These are phyloP conservation scores for Drosophila neonasuta DNA, from an alignment of 2,888 invertebrate genomes.

Conservation along the genomic window DNA sequence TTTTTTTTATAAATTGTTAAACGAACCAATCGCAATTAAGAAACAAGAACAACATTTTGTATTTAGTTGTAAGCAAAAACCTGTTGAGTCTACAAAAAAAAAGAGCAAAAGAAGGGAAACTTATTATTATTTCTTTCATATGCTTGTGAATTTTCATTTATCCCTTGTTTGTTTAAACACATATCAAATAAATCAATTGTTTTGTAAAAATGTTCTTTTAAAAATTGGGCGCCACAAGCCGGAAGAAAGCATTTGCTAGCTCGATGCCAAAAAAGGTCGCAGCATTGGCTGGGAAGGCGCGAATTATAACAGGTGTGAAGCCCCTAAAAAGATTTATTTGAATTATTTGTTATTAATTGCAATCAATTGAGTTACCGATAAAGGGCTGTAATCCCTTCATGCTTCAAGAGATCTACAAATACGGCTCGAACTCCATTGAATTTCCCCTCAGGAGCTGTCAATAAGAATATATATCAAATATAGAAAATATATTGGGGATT, in stretches of 20 bases:
- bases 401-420: slow-evolving; percentile 90
- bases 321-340: slow-evolving; percentile 83
- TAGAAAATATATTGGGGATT: background rate
- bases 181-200: slow-evolving; percentile 12
- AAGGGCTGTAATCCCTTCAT: slow-evolving; percentile 93
- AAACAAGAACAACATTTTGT: slow-evolving; percentile 38
- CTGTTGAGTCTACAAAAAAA: slow-evolving; percentile 22
- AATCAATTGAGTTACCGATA: slow-evolving; percentile 84
- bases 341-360: no score
- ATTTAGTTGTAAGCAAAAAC: slow-evolving; percentile 40
- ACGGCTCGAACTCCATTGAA: slow-evolving; percentile 97
- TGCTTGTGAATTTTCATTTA: slow-evolving; percentile 17
- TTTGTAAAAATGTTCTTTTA: slow-evolving; percentile 3
- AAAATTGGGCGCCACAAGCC: slow-evolving; percentile 71
- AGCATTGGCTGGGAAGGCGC: slow-evolving; percentile 99
- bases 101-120: background rate
- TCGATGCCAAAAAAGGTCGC: slow-evolving; percentile 99
- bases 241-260: slow-evolving; percentile 86
- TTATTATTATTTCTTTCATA: slow-evolving; percentile 19
- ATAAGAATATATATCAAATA: background rate
- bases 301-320: slow-evolving; percentile 95
- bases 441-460: slow-evolving; percentile 93
- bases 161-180: slow-evolving; percentile 10
- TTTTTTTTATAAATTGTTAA: slow-evolving; percentile 55
- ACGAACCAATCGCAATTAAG: slow-evolving; percentile 20